A percentile compares a stretch with the other conserved stretches of the same genome.
phyloP scores from a whole-genome alignment of 2,888 invertebrate species.

The Netelia inedita region DNA sequence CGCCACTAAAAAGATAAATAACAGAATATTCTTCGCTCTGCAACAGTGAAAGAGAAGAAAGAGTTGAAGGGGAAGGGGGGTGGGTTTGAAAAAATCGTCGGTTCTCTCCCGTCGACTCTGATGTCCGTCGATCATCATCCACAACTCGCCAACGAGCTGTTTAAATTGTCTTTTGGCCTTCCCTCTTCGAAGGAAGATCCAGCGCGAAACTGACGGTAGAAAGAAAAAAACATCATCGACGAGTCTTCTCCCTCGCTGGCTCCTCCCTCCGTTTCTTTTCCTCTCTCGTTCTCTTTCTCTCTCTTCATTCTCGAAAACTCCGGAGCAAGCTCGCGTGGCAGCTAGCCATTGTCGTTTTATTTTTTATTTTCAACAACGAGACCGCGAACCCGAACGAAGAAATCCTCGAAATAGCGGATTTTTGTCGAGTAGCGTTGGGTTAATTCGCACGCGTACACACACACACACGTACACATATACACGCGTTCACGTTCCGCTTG shows the following conservation, averaged over 20 bases:
- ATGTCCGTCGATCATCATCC: conserved; percentile 62
- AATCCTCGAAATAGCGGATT: conserved; percentile 66
- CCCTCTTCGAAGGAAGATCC: conserved; percentile 1
- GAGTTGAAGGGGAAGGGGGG: not conserved
- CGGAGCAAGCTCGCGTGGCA: conserved; percentile 61
- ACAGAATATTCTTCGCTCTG: not conserved
- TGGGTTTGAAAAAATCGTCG: conserved; percentile 16
- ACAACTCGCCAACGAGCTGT: conserved; percentile 50
- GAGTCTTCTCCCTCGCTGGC: not conserved
- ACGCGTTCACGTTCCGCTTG: not conserved
- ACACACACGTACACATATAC: conserved; percentile 28
- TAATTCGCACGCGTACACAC: conserved; percentile 48
- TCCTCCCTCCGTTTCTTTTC: not conserved
- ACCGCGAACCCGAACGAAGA: conserved; percentile 36
- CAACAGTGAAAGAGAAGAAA: not conserved
- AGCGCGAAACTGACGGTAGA: not conserved
- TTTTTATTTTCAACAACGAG: conserved; percentile 15
- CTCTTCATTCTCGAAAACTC: not conserved
- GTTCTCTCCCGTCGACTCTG: conserved; percentile 36
- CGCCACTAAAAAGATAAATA: too few species aligned
- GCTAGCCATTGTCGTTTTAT: conserved; percentile 53
- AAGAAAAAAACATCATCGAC: conserved; percentile 2
- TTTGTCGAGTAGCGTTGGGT: conserved; percentile 27
- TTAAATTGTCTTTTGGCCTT: conserved; percentile 32
- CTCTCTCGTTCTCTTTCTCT: conserved; percentile 27